Evolutionary conservation across 2,888 invertebrate species (phyloP).

Genomic region (Tineola bisselliella): DNA sequence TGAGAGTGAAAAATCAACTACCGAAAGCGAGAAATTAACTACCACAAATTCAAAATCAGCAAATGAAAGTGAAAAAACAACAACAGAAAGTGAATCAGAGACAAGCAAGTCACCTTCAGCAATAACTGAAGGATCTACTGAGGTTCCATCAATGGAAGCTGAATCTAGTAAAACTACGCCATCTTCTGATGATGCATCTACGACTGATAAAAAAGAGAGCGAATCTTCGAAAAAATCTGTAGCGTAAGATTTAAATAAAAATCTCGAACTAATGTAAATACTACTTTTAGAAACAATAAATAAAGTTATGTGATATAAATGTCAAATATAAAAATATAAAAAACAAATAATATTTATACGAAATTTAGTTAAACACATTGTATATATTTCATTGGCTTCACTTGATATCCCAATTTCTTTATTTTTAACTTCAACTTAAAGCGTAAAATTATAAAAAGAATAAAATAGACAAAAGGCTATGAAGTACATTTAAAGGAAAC

Average conservation of each 20-base stretch:
- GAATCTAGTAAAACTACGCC: neutral
- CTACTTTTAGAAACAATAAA: neutral
- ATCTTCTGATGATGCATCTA: neutral
- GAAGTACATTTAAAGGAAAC: neutral
- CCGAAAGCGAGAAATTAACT: neutral
- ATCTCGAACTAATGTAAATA: neutral
- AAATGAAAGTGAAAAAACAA: constrained; percentile 8
- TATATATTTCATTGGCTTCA: too few relatives aligned
- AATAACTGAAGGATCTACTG: neutral
- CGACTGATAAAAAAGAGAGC: neutral
- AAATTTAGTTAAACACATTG: neutral
- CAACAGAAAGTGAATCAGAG: constrained; percentile 16
- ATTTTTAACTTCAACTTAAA: too few relatives aligned
- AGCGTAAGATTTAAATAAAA: neutral
- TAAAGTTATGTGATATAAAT: neutral
- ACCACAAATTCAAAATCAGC: neutral
- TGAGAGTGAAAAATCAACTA: constrained; percentile 14
- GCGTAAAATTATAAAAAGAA: too few relatives aligned
- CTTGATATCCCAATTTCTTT: too few relatives aligned
- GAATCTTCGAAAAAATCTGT: neutral
- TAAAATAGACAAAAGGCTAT: neutral
- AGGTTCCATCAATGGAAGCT: neutral
- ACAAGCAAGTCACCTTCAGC: neutral
- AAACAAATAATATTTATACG: constrained; percentile 9
- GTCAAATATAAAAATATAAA: constrained; percentile 17